Percentiles rank a stretch among this genome's conserved stretches.
Evolutionary conservation across 2,888 invertebrate species (phyloP).

Genomic region (Chaetoderma sp.): DNA sequence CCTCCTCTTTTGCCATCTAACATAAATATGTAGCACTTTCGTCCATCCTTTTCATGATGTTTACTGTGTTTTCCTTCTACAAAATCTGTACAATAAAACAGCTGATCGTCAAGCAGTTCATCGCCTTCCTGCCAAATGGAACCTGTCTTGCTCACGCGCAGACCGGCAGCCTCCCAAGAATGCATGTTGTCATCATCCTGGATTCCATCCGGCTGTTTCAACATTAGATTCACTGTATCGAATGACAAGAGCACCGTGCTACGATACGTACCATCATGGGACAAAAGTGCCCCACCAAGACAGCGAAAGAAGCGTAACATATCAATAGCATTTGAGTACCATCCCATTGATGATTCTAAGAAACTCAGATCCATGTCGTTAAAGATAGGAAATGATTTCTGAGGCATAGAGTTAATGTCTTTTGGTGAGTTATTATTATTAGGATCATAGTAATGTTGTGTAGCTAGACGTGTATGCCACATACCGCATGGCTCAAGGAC

Average conservation of each 20-base stretch:
- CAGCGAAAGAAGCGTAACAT: conserved; percentile 53
- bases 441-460: background rate
- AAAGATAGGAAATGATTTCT: conserved; percentile 6
- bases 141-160: conserved; percentile 46
- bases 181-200: too few relatives aligned
- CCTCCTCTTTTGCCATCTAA: conserved; percentile 41
- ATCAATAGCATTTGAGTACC: conserved; percentile 62
- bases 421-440: too few relatives aligned
- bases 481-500: conserved; percentile 58
- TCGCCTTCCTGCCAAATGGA: conserved; percentile 57
- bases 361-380: conserved; percentile 35
- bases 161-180: conserved; percentile 55
- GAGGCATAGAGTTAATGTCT: too few relatives aligned
- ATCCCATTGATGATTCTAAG: conserved; percentile 58
- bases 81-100: conserved; percentile 49
- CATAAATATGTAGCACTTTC: conserved; percentile 48
- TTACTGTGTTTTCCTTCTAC: too few relatives aligned
- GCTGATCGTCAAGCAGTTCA: conserved; percentile 47
- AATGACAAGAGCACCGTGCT: too few relatives aligned
- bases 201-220: too few relatives aligned
- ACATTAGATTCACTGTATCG: too few relatives aligned
- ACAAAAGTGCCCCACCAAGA: conserved; percentile 46
- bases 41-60: too few relatives aligned
- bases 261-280: too few relatives aligned
- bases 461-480: conserved; percentile 59